A percentile compares a stretch with the other conserved stretches of the same genome.
These are phyloP conservation scores for Diuraphis noxia DNA, from an alignment of 1,140 invertebrate genomes.

Conservation along the genomic window DNA sequence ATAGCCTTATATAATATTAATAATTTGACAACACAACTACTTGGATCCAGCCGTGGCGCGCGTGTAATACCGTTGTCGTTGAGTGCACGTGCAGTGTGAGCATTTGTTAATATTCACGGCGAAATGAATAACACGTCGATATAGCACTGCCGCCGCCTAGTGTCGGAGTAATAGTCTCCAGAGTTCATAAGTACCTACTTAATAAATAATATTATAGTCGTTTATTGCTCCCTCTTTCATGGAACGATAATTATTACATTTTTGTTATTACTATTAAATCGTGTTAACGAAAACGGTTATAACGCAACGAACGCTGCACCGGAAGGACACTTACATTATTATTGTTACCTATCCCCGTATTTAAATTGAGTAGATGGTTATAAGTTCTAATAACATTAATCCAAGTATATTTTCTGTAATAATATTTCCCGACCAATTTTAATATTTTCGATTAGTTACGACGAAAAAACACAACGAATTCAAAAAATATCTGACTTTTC, in stretches of 20 bases:
- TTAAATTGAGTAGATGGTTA: background rate
- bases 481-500: background rate
- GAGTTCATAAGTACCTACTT: background rate
- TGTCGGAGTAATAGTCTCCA: background rate
- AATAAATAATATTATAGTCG: background rate
- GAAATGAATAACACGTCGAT: background rate
- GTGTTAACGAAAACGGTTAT: constrained; percentile 14
- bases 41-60: background rate
- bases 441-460: background rate
- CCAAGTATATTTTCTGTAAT: background rate
- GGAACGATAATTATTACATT: background rate
- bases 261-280: background rate
- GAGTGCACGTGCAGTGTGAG: background rate
- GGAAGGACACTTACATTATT: background rate
- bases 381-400: background rate
- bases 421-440: background rate
- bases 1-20: background rate
- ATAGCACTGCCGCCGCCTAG: background rate
- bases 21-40: background rate
- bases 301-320: background rate
- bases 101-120: background rate
- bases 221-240: background rate
- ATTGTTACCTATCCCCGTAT: background rate
- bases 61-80: background rate
- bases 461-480: background rate